phyloP scores from a whole-genome alignment of 30 jellyfish, hydroid and myxozoan genomes.

The Hydractinia echinata region DNA sequence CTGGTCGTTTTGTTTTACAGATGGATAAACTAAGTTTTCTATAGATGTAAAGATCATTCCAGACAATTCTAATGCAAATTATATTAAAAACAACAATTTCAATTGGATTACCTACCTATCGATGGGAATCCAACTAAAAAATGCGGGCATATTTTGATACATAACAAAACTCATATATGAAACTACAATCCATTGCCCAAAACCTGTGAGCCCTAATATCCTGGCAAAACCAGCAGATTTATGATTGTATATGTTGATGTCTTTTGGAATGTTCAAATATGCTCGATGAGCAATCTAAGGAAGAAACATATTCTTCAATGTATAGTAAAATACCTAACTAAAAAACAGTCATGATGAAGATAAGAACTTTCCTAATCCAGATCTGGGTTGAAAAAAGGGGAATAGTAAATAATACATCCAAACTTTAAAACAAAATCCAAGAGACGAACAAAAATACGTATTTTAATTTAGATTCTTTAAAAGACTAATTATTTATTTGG shows the following conservation, averaged over 20 bases:
- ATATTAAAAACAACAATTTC: background rate
- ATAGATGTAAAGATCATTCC: background rate
- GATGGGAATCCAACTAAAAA: conserved; percentile 27
- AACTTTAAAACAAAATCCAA: no score
- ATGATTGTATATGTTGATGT: conserved; percentile 2
- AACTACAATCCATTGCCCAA: conserved; percentile 21
- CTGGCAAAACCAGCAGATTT: background rate
- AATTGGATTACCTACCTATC: conserved; percentile 11
- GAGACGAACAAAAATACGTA: background rate
- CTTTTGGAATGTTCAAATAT: conserved; percentile 23
- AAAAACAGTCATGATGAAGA: no score
- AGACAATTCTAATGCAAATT: background rate
- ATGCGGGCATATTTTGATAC: conserved; percentile 30
- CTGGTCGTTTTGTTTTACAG: background rate
- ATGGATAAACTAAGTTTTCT: background rate
- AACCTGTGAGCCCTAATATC: conserved; percentile 9
- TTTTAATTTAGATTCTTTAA: background rate
- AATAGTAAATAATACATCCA: no score
- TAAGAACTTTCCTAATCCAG: no score
- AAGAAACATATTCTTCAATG: background rate
- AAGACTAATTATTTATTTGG: background rate
- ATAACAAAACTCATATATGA: conserved; percentile 10
- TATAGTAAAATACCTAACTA: no score
- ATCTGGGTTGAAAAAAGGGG: no score
- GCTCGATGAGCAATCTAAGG: background rate